phyloP scores from a whole-genome alignment of 1,140 invertebrate genomes.

The Magallana ariakensis region DNA sequence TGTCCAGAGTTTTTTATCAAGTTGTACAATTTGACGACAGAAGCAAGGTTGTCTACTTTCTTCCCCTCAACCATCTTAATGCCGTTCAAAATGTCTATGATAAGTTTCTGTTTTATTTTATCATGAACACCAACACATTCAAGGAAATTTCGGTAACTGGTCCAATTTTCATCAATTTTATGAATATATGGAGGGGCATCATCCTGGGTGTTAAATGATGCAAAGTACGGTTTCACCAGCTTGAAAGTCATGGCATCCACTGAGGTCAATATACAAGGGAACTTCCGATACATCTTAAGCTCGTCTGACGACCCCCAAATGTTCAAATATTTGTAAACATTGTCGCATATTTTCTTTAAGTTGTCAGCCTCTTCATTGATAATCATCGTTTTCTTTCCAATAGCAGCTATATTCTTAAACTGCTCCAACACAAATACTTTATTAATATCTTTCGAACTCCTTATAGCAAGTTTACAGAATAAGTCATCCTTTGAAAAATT shows the following conservation, averaged over 20 bases:
- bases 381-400: too few relatives aligned
- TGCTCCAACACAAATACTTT: background rate
- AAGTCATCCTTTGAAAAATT: background rate
- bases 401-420: background rate
- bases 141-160: background rate
- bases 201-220: background rate
- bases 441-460: background rate
- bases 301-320: background rate
- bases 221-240: background rate
- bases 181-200: background rate
- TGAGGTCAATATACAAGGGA: background rate
- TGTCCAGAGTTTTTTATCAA: background rate
- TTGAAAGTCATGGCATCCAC: background rate
- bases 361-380: background rate
- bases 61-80: background rate
- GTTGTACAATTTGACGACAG: background rate
- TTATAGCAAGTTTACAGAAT: background rate
- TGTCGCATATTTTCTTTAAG: background rate
- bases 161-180: background rate
- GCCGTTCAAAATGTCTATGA: background rate
- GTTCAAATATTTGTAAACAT: background rate
- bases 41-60: background rate
- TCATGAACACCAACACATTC: background rate
- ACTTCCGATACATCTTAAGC: background rate
- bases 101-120: background rate